Evolutionary conservation across 2,113 vertebrate species (phyloP).

Genomic region (Muscicapa adusta): DNA sequence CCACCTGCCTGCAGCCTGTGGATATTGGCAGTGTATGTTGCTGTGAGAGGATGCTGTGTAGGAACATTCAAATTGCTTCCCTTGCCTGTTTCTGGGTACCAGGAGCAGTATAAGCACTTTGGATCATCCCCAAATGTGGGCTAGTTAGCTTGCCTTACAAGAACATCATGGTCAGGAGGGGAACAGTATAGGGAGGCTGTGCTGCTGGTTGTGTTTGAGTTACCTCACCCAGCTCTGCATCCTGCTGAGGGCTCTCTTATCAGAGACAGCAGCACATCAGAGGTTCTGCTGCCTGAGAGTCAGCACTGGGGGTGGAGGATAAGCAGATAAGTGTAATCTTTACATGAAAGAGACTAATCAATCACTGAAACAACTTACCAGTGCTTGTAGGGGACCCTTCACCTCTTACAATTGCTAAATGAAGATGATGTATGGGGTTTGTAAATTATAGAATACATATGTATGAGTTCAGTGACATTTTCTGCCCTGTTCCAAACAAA

Average conservation of each 20-base stretch:
- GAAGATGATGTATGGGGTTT: not conserved
- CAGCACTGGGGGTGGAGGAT: not conserved
- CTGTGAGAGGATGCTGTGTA: not conserved
- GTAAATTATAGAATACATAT: not conserved
- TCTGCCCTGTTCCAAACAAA: not conserved
- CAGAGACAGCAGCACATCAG: not conserved
- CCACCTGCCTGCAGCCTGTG: not conserved
- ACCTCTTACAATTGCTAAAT: not conserved
- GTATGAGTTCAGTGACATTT: not conserved
- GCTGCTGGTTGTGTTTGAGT: not conserved
- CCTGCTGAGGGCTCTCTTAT: not conserved
- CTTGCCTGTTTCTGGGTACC: not conserved
- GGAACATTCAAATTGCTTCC: not conserved
- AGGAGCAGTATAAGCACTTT: not conserved
- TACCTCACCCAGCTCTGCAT: not conserved
- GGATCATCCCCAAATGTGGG: not conserved
- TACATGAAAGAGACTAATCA: not conserved
- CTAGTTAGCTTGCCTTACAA: not conserved
- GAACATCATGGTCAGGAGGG: not conserved
- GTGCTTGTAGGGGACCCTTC: not conserved
- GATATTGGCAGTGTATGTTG: not conserved
- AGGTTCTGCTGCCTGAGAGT: not conserved
- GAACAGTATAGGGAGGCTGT: not conserved
- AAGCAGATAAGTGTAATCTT: not conserved
- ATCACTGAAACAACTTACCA: not conserved